Conservation (phyloP, 1,140 invertebrate genomes). For the Meloidogyne exigua region DNA sequence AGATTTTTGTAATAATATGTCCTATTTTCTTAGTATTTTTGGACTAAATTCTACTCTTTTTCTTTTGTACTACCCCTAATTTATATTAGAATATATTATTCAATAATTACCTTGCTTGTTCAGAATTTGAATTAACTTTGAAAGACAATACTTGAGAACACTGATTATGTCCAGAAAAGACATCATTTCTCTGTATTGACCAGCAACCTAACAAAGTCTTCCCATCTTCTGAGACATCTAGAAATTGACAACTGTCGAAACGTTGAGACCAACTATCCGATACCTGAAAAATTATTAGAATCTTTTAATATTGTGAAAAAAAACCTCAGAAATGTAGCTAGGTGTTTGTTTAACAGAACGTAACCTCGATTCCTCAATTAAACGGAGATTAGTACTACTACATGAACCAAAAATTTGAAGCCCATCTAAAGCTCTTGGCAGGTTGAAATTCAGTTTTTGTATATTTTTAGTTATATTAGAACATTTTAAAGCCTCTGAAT, state of each 20-base stretch:
- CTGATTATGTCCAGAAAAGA: slow-evolving; percentile 12
- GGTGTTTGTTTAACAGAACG: slow-evolving; percentile 15
- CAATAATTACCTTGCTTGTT: not conserved
- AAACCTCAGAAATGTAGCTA: slow-evolving; percentile 32
- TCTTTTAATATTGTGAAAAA: not conserved
- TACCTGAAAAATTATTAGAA: slow-evolving; percentile 13
- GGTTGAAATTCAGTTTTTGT: not conserved
- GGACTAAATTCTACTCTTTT: not conserved
- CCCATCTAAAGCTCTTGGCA: not conserved
- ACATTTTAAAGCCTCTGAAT: not conserved
- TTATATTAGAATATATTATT: too few relatives aligned
- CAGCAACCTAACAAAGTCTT: slow-evolving; percentile 33
- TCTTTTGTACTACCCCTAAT: too few relatives aligned
- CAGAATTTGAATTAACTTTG: slow-evolving; percentile 19
- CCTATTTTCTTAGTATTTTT: not conserved
- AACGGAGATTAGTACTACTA: not conserved
- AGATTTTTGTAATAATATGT: not conserved
- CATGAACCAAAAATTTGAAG: slow-evolving; percentile 4
- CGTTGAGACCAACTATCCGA: slow-evolving; percentile 12
- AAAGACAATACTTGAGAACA: slow-evolving; percentile 34
- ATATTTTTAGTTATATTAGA: not conserved
- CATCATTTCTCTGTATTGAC: slow-evolving; percentile 5
- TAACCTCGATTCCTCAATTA: slow-evolving; percentile 3
- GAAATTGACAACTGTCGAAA: slow-evolving; percentile 35
- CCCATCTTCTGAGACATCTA: slow-evolving; percentile 36